A percentile compares a stretch with the other conserved stretches of the same genome.
Evolutionary conservation across 2,888 invertebrate genomes (phyloP).

Genomic region (Beris chalybata): DNA sequence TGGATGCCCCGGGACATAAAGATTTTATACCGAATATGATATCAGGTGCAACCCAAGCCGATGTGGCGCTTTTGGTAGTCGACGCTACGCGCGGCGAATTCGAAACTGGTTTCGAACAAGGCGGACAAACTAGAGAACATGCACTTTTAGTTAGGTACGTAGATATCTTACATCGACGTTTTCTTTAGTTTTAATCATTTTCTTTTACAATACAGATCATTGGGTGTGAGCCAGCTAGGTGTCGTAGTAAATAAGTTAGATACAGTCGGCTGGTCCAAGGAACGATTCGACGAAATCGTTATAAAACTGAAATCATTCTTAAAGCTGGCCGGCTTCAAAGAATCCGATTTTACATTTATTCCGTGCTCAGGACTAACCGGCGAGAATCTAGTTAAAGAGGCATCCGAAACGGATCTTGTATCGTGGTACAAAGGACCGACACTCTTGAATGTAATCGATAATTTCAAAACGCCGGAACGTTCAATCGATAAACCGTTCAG

Average conservation of each 20-base stretch:
- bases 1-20: constrained; percentile 98
- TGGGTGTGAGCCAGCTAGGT: constrained; percentile 90
- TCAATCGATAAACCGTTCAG: constrained; percentile 87
- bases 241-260: constrained; percentile 98
- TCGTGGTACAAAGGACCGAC: constrained; percentile 85
- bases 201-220: constrained; percentile 50
- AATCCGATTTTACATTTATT: constrained; percentile 82
- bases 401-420: constrained; percentile 65
- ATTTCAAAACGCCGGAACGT: constrained; percentile 83
- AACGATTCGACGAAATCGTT: constrained; percentile 87
- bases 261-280: constrained; percentile 89
- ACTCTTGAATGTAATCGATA: constrained; percentile 83
- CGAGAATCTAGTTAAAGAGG: constrained; percentile 78
- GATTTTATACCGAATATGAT: constrained; percentile 99
- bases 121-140: constrained; percentile 98
- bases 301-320: constrained; percentile 79
- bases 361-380: constrained; percentile 97
- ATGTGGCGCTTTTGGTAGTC: constrained; percentile 93
- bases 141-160: constrained; percentile 78
- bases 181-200: not conserved
- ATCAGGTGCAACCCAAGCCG: constrained; percentile 96
- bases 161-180: not conserved
- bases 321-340: constrained; percentile 90
- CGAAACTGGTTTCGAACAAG: constrained; percentile 97
- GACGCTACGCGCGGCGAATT: constrained; percentile 97